These are phyloP conservation scores for Sussaba pulchella DNA, from an alignment of 2,888 invertebrate genomes.

Conservation along the genomic window DNA sequence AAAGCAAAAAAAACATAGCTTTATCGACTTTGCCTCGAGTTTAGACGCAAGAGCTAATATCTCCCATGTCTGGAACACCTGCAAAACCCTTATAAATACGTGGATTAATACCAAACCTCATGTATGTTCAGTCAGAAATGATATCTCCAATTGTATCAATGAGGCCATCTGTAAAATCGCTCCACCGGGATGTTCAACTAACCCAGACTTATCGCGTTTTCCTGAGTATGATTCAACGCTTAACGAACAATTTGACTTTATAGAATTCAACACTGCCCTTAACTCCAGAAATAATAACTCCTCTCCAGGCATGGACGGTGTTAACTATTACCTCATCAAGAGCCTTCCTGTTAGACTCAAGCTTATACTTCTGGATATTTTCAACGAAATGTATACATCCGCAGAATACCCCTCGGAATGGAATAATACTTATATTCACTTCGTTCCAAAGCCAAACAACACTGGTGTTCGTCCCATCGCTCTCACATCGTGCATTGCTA, in stretches of 20 bases:
- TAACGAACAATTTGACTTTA: slow-evolving; percentile 45
- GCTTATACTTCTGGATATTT: slow-evolving; percentile 61
- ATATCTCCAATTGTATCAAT: neutral
- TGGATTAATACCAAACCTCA: slow-evolving; percentile 44
- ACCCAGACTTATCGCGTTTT: neutral
- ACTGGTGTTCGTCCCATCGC: slow-evolving; percentile 59
- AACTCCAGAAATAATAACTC: slow-evolving; percentile 50
- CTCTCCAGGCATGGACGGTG: slow-evolving; percentile 64
- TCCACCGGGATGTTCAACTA: slow-evolving; percentile 10
- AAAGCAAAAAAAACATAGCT: slow-evolving; percentile 44
- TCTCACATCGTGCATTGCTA: slow-evolving; percentile 63
- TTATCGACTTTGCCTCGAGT: slow-evolving; percentile 33
- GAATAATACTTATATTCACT: slow-evolving; percentile 58
- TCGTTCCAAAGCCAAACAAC: slow-evolving; percentile 61
- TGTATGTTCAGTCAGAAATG: neutral
- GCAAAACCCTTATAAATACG: slow-evolving; percentile 53
- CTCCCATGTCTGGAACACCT: slow-evolving; percentile 54
- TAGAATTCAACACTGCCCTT: slow-evolving; percentile 56
- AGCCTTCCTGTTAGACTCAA: slow-evolving; percentile 48
- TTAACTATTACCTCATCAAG: slow-evolving; percentile 57
- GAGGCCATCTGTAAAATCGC: slow-evolving; percentile 20
- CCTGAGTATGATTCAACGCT: neutral
- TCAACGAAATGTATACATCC: slow-evolving; percentile 52
- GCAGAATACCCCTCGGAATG: slow-evolving; percentile 42
- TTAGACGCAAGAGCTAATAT: slow-evolving; percentile 27